Evolutionary conservation across 2,888 invertebrate genomes (phyloP).

Genomic region (Ischnus inquisitorius): DNA sequence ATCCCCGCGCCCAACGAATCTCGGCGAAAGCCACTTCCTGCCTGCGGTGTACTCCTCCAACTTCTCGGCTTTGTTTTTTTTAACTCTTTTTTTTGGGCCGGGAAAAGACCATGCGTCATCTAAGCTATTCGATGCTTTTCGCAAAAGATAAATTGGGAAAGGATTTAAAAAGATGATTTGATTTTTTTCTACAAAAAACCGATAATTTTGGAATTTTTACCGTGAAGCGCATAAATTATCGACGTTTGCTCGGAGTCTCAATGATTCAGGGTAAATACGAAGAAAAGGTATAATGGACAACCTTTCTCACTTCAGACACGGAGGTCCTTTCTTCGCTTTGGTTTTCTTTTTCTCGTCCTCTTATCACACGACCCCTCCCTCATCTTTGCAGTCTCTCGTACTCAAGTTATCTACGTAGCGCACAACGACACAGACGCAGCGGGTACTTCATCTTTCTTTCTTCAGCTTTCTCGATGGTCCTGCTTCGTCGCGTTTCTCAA

Average conservation of each 20-base stretch:
- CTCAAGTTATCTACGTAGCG: constrained; percentile 19
- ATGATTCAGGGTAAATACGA: constrained; percentile 27
- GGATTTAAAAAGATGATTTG: no score
- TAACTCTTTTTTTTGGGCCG: neutral
- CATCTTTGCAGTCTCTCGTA: neutral
- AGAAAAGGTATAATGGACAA: constrained; percentile 39
- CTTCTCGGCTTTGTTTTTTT: neutral
- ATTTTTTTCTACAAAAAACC: no score
- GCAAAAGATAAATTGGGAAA: no score
- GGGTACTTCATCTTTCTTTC: constrained; percentile 58
- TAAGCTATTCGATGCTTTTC: neutral
- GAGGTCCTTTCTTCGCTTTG: constrained; percentile 1
- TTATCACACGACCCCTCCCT: constrained; percentile 16
- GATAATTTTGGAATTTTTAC: no score
- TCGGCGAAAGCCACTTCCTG: constrained; percentile 40
- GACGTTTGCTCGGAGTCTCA: neutral
- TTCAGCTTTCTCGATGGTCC: constrained; percentile 28
- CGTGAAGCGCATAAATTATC: constrained; percentile 14
- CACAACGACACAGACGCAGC: constrained; percentile 7
- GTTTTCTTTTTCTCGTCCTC: constrained; percentile 11
- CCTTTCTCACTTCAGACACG: constrained; percentile 11
- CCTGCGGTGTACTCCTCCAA: neutral
- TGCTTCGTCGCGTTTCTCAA: constrained; percentile 64
- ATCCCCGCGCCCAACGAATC: constrained; percentile 69
- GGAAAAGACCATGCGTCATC: constrained; percentile 17